Base-by-base conservation (phyloP, 2,888 invertebrate species). In the Drosophila merina region DNA sequence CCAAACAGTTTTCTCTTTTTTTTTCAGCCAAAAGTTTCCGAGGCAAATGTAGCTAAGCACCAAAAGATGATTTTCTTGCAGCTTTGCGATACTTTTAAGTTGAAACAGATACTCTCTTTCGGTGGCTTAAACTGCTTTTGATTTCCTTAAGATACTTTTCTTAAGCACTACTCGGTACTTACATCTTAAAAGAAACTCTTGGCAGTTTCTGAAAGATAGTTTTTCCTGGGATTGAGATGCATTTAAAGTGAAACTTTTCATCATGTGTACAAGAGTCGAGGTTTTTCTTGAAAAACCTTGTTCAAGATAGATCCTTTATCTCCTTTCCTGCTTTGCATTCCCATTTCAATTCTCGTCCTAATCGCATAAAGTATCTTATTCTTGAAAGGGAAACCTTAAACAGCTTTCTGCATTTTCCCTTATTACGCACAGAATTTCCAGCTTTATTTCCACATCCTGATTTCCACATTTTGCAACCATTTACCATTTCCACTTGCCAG, bases 41-140 rank as follows among this genome's bases (percentile, higher is more conserved):
- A 20, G 40, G 20, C 20, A 42, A 42, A 42, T 62, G 9, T 2
- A 25, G 26, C n/a, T 31, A 60, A 62, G 60, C 40, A 14, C 25
- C 31, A 62, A 62, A 40, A 31, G 62, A 62, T 62, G 47, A 60
- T 60, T 60, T 47, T 25, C 25, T 25, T 38, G 14, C 62, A 62
- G 60, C 40, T 26, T 3, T 2, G n/a, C 48, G 20, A 62, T 63
- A 62, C 63, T 62, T 62, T 48, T 26, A n/a, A 33, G 63, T 9
- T 44, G 44, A 10, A 44, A 33, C 45, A 8, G 55, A 57, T 31
- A 14, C 40, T 12, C 40, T 4, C 52, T 30, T 49, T 45, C 52
- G 38, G 30, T 30, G 36, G 30, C 36, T 64, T n/a, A 25, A 45
- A 54, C n/a, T 33, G 67, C 68, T 47, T 64, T 67, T 14, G 25